These are phyloP conservation scores for Camponotus vicinus DNA, from an alignment of 1,140 invertebrate genomes.

Conservation along the genomic window DNA sequence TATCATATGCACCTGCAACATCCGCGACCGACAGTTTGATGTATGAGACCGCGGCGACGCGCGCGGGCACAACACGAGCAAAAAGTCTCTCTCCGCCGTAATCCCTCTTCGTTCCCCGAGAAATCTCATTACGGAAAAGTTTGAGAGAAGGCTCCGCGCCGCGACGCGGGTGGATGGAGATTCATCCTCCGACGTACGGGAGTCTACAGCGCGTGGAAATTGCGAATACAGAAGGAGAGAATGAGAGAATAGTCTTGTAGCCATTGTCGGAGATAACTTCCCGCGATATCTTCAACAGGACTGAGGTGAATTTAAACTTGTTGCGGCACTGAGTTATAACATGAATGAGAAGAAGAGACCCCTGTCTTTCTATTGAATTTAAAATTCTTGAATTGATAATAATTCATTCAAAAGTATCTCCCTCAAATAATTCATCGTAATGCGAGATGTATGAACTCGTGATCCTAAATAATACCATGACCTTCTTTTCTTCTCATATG, in stretches of 20 bases:
- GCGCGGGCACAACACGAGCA: conserved; percentile 47
- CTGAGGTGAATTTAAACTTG: conserved; percentile 59
- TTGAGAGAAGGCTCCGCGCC: conserved; percentile 38
- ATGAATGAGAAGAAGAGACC: not conserved
- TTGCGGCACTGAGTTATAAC: conserved; percentile 26
- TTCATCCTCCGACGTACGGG: conserved; percentile 29
- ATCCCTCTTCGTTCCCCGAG: conserved; percentile 64
- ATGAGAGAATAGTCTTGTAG: conserved; percentile 48
- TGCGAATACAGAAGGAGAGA: conserved; percentile 31
- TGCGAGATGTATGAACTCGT: not conserved
- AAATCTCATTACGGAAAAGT: conserved; percentile 68
- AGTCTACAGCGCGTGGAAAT: conserved; percentile 31
- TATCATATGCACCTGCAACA: conserved; percentile 71
- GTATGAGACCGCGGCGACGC: conserved; percentile 62
- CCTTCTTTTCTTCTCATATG: not conserved
- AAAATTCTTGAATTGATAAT: conserved; percentile 36
- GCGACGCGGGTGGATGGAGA: conserved; percentile 24
- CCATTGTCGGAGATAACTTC: conserved; percentile 50
- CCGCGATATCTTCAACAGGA: conserved; percentile 44
- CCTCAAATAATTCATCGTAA: not conserved
- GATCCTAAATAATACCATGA: not conserved
- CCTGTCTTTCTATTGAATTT: conserved; percentile 39
- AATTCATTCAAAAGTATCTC: conserved; percentile 49
- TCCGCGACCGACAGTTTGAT: conserved; percentile 64
- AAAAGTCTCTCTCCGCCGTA: conserved; percentile 40